These are phyloP conservation scores for Parotia lawesii DNA, from an alignment of 2,113 vertebrate species.

Conservation along the genomic window DNA sequence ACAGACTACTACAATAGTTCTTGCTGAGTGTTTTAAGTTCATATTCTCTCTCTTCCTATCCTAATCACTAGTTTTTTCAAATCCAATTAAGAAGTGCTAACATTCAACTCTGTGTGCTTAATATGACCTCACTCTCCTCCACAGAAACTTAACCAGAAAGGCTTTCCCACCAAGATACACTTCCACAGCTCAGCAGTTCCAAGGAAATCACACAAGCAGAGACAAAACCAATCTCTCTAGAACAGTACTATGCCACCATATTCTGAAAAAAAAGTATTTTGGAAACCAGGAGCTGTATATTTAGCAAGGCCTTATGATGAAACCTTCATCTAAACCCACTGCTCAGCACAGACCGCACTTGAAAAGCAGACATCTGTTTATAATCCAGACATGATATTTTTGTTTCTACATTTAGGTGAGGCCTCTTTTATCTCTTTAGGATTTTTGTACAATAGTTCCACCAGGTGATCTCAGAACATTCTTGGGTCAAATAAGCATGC, in stretches of 20 bases:
- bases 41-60: background rate
- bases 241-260: background rate
- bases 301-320: background rate
- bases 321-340: background rate
- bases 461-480: background rate
- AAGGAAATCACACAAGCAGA: background rate
- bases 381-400: background rate
- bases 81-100: background rate
- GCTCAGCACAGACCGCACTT: background rate
- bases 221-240: background rate
- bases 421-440: background rate
- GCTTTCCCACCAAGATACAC: background rate
- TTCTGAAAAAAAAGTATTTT: background rate
- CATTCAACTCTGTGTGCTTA: background rate
- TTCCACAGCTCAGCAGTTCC: background rate
- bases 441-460: background rate
- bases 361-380: background rate
- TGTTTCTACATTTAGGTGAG: background rate
- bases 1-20: background rate
- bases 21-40: background rate
- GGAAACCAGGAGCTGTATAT: background rate
- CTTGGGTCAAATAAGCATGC: background rate
- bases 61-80: background rate
- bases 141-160: background rate
- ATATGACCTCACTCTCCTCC: background rate